Evolutionary conservation across 2,888 invertebrate species (phyloP), one percentile per base, ranked within the genome.

Genomic region (Noctuana brunneofusca): DNA sequence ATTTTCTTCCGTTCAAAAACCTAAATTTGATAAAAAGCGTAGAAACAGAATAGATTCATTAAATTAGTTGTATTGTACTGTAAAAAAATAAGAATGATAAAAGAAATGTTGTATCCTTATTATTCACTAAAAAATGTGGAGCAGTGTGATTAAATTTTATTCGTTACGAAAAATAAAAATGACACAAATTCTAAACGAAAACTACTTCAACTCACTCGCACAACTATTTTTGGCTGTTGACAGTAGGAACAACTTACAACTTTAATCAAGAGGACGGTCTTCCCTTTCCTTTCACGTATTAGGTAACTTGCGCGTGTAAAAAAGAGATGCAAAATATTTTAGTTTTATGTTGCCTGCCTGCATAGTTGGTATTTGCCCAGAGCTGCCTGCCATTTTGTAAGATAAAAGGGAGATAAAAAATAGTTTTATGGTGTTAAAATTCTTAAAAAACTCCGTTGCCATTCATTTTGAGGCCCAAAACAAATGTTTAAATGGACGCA

Each of bases 401-500:
- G 86, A 89, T 87, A 88, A 86, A 92, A 89, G 87, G 85, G 89
- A 91, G 89, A 92, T 90, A 91, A 91, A 92, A 91, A 89, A 90
- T 90, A 88, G 88, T 90, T 92, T 87, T 91, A 91, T 91, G 91
- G 91, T 92, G 89, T 89, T 90, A 85, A 89, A 86, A 84, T 89
- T 87, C 79, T 81, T 86, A 82, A 82, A 83, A 84, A 87, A 82
- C 84, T 80, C 79, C 79, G 84, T 90, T 89, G 86, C 92, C 89
- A 84, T 89, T 91, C 87, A 77, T 86, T 81, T 81, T 85, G 87
- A 79, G 89, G 85, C 87, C 81, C 84, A 84, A 87, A 92, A 86
- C 89, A 91, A 91, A 92, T 92, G 92, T 91, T 89, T 92, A 92
- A 92, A 97, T 97, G 98, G 98, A 98, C 97, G 97, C 97, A 95